phyloP scores from a whole-genome alignment of 2,888 invertebrate genomes.

The Exocentrus adspersus region DNA sequence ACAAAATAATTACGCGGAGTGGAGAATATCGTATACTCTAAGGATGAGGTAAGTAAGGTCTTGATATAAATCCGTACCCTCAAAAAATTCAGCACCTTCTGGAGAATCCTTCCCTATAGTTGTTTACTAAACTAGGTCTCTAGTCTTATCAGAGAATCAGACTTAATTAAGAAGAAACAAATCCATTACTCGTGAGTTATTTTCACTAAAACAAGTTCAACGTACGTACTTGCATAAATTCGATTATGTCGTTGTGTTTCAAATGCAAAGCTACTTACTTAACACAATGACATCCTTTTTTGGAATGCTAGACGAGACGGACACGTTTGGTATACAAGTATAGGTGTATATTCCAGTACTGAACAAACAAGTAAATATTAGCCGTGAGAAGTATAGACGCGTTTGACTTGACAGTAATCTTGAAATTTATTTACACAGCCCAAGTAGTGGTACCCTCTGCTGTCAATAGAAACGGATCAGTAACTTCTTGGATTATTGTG shows the following conservation, averaged over 20 bases:
- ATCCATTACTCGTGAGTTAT: neutral
- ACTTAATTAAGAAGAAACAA: neutral
- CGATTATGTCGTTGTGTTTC: neutral
- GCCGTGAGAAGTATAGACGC: no score
- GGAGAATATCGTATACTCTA: neutral
- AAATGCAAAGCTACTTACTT: neutral
- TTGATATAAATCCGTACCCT: no score
- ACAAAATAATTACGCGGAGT: neutral
- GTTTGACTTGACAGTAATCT: no score
- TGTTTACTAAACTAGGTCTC: no score
- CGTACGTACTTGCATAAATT: neutral
- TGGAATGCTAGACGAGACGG: neutral
- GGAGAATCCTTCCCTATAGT: no score
- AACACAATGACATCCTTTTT: neutral
- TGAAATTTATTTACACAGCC: no score
- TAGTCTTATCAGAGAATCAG: neutral
- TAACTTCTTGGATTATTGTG: no score
- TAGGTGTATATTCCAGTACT: no score
- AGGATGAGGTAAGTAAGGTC: neutral
- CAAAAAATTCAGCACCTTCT: no score
- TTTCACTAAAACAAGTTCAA: neutral
- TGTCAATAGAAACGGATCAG: no score
- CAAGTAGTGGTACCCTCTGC: no score
- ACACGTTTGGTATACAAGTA: neutral
- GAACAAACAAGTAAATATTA: no score